phyloP scores from a whole-genome alignment of 2,797 vertebrate genomes.

The Pitangus sulphuratus region DNA sequence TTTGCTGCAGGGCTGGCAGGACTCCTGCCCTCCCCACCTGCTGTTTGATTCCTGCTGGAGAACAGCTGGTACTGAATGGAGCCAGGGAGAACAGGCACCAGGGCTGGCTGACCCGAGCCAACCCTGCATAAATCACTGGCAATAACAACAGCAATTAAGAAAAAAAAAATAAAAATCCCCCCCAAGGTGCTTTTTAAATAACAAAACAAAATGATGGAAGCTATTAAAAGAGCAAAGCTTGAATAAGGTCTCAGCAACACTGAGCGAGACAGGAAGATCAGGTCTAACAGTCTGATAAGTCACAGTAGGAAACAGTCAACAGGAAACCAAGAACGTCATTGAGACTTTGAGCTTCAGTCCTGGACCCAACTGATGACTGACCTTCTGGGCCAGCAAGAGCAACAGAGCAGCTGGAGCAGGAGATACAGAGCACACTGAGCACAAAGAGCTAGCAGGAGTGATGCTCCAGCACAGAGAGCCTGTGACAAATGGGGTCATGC shows the following conservation, averaged over 20 bases:
- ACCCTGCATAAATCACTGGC: background rate
- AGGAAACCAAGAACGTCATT: background rate
- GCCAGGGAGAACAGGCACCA: background rate
- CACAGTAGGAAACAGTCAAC: background rate
- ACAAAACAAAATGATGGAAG: background rate
- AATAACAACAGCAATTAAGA: background rate
- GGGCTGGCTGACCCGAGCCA: background rate
- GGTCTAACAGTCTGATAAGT: constrained; percentile 6
- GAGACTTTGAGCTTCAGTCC: background rate
- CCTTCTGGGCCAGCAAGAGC: background rate
- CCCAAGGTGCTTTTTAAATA: background rate
- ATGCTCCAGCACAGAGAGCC: background rate
- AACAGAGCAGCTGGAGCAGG: background rate
- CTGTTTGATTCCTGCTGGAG: background rate
- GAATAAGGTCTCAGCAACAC: background rate
- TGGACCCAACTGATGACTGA: background rate
- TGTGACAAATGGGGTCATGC: background rate
- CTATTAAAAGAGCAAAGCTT: background rate
- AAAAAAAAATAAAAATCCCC: background rate
- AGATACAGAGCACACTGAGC: background rate
- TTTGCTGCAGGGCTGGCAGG: background rate
- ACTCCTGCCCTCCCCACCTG: background rate
- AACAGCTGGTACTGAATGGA: background rate
- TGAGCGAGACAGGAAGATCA: constrained; percentile 2
- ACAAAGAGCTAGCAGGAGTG: background rate